These are phyloP conservation scores for Dromas ardeola DNA, from an alignment of 2,113 vertebrate genomes.

Conservation along the genomic window DNA sequence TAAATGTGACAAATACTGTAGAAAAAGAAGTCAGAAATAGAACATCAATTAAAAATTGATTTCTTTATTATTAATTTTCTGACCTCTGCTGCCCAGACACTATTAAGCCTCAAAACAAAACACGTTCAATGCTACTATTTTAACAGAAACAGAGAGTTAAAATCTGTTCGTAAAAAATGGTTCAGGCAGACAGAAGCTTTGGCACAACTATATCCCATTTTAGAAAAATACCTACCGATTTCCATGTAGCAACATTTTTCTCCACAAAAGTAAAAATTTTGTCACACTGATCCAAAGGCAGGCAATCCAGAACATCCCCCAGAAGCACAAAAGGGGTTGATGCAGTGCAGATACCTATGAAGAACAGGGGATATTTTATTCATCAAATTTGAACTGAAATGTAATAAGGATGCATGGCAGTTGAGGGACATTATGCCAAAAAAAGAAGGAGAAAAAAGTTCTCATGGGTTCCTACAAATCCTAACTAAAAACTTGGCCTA, in stretches of 20 bases:
- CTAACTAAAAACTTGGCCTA: background rate
- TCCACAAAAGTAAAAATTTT: conserved; percentile 97
- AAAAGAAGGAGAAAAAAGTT: background rate
- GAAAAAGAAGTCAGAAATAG: background rate
- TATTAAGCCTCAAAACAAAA: background rate
- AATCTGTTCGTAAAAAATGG: background rate
- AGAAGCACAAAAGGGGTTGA: conserved; percentile 93
- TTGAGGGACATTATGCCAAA: background rate
- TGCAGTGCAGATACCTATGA: conserved; percentile 91
- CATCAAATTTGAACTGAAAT: background rate
- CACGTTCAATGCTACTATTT: background rate
- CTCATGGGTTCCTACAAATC: background rate
- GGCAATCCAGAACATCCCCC: conserved; percentile 95
- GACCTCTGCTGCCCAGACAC: background rate
- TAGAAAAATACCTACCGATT: conserved; percentile 83
- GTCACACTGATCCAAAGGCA: conserved; percentile 95
- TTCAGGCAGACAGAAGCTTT: background rate
- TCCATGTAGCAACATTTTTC: conserved; percentile 97
- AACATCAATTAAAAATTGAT: background rate
- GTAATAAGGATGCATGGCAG: background rate
- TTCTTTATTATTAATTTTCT: background rate
- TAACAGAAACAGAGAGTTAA: background rate
- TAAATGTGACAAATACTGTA: background rate
- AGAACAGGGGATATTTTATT: background rate
- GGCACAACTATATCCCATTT: background rate